Base-by-base conservation (phyloP, 2,888 invertebrate genomes). In the Caenorhabditis sinica region DNA sequence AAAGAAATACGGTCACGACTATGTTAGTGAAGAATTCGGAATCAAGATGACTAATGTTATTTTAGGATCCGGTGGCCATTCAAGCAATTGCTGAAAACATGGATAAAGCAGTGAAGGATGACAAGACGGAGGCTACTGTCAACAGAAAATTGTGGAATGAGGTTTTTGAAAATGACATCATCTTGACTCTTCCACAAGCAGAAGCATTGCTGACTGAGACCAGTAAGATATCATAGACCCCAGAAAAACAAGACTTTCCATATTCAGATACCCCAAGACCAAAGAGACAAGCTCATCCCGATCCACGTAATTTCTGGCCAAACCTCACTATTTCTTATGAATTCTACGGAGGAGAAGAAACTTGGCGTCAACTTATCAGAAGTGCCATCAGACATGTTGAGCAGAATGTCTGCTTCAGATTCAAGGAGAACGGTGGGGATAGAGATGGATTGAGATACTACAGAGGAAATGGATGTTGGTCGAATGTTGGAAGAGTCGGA, bases 111-210 rank as follows among this genome's bases (percentile, higher is more conserved):
- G 49, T 79, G 1, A 80, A 74, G n/a, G 53, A 89, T 63, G 91
- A 91, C 53, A 90, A 90, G 61, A 91, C 91, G 25, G 91, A 91
- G 76, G 91, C 91, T 17, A 87, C 86, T 8, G 86, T 89, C 23
- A 91, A 91, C 43, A 84, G 89, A 33, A 86, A 88, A 53, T 56
- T 89, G 45, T 88, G 89, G 87, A 86, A 86, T 43, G 91, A 91
- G 28, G 85, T 91, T 9, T 91, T 91, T 66, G 91, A 91, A 69
- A 90, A 91, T 73, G 91, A 91, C 80, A 92, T 92, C 56, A 85
- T 92, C 30, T 72, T 92, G 36, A 92, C 90, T 4, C 80, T 92
- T 3, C 88, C 87, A 23, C 92, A 92, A 65, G 92, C 92, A 5
- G 86, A 91, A 68, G 68, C 81, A 17, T 83, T 92, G 17, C 82